phyloP scores from a whole-genome alignment of 2,888 invertebrate species.

The Epinotia demarniana region DNA sequence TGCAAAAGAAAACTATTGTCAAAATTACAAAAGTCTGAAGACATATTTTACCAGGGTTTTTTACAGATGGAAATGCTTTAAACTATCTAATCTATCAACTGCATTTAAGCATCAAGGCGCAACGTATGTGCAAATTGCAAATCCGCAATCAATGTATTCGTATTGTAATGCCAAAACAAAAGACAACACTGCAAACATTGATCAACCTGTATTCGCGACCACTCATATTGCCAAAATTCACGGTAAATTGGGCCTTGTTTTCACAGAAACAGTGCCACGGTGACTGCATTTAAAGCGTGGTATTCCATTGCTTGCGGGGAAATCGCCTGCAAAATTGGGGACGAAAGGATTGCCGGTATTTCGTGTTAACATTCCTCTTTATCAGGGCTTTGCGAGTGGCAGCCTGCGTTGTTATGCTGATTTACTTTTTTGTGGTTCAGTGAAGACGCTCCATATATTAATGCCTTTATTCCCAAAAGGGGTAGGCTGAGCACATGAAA shows the following conservation, averaged over 20 bases:
- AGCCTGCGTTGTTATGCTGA: background rate
- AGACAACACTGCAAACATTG: slow-evolving; percentile 19
- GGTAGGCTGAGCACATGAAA: too few relatives aligned
- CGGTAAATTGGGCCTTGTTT: background rate
- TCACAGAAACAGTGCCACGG: background rate
- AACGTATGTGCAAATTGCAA: background rate
- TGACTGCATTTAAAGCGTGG: background rate
- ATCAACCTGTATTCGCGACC: slow-evolving; percentile 11
- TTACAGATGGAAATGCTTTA: too few relatives aligned
- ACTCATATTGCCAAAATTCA: background rate
- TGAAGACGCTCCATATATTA: background rate
- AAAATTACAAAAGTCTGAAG: too few relatives aligned
- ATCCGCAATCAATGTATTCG: slow-evolving; percentile 1
- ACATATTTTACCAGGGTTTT: too few relatives aligned
- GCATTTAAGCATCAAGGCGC: background rate
- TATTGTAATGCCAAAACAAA: slow-evolving; percentile 9
- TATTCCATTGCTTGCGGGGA: slow-evolving; percentile 17
- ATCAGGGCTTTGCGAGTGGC: slow-evolving; percentile 6
- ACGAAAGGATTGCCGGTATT: slow-evolving; percentile 24
- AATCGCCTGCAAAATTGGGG: slow-evolving; percentile 26
- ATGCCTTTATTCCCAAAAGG: too few relatives aligned
- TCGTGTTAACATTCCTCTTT: slow-evolving; percentile 25
- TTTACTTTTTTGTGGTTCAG: background rate
- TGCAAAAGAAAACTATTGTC: too few relatives aligned
- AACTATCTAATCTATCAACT: background rate